These are phyloP conservation scores for Petrocephalus microphthalmus DNA, from an alignment of 2,113 vertebrate genomes.

Conservation along the genomic window DNA sequence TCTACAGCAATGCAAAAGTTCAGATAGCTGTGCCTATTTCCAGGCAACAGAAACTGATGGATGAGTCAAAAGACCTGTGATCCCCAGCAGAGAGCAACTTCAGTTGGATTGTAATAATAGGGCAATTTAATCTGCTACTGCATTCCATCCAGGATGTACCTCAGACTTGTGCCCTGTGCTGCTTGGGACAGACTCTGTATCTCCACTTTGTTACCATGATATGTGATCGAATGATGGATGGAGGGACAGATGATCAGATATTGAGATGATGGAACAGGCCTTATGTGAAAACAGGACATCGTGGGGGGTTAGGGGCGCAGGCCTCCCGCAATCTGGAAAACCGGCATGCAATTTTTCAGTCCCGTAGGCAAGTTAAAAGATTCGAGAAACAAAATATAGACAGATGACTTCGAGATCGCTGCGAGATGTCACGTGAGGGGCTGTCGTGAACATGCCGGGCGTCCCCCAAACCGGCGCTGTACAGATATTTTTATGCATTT, in stretches of 20 bases:
- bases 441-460: not conserved
- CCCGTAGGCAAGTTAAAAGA: not conserved
- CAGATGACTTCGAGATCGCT: not conserved
- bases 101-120: not conserved
- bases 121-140: not conserved
- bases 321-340: not conserved
- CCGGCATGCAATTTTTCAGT: not conserved
- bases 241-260: not conserved
- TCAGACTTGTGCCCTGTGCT: not conserved
- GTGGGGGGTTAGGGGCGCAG: not conserved
- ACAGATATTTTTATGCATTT: not conserved
- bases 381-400: not conserved
- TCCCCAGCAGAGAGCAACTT: not conserved
- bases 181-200: not conserved
- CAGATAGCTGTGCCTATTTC: not conserved
- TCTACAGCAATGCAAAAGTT: slow-evolving; percentile 23
- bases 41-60: not conserved
- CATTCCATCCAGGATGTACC: not conserved
- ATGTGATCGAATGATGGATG: not conserved
- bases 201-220: not conserved
- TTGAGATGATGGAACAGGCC: not conserved
- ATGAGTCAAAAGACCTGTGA: not conserved
- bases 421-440: not conserved
- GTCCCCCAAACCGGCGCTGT: not conserved
- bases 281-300: not conserved